Percentiles rank a stretch among this genome's conserved stretches.
phyloP scores from a whole-genome alignment of 2,888 invertebrate species.

The Hirudinaria manillensis region DNA sequence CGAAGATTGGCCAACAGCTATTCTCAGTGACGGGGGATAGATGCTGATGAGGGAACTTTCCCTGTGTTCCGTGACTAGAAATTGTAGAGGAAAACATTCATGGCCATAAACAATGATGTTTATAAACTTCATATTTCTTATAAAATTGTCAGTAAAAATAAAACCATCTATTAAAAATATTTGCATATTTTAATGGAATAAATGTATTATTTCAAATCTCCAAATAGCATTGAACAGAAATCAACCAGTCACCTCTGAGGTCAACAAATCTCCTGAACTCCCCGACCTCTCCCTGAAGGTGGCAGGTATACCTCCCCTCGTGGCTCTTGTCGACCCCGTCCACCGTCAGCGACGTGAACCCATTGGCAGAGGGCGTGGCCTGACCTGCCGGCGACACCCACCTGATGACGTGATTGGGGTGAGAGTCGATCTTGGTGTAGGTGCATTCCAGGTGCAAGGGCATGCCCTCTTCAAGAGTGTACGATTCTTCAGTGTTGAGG shows the following conservation, averaged over 20 bases:
- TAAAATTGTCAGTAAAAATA: too few relatives aligned
- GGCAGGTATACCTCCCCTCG: constrained; percentile 8
- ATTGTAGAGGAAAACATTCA: background rate
- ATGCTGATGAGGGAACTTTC: too few relatives aligned
- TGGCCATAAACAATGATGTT: too few relatives aligned
- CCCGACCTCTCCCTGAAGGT: too few relatives aligned
- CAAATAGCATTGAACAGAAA: too few relatives aligned
- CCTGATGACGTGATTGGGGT: constrained; percentile 12
- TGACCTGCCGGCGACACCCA: background rate
- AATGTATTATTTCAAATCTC: too few relatives aligned
- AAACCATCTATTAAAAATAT: too few relatives aligned
- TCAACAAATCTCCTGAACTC: too few relatives aligned
- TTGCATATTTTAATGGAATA: too few relatives aligned
- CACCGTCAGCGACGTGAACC: background rate
- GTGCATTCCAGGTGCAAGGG: background rate
- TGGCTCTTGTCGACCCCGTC: background rate
- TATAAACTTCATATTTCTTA: too few relatives aligned
- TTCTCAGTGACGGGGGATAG: background rate
- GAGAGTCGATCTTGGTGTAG: background rate
- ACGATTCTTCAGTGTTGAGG: too few relatives aligned
- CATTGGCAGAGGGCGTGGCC: background rate
- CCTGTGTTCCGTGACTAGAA: background rate
- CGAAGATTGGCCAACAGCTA: background rate
- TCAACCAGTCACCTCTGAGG: too few relatives aligned
- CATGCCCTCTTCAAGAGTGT: background rate